Evolutionary conservation across 2,888 invertebrate species (phyloP).

Genomic region (Pherbina coryleti): DNA sequence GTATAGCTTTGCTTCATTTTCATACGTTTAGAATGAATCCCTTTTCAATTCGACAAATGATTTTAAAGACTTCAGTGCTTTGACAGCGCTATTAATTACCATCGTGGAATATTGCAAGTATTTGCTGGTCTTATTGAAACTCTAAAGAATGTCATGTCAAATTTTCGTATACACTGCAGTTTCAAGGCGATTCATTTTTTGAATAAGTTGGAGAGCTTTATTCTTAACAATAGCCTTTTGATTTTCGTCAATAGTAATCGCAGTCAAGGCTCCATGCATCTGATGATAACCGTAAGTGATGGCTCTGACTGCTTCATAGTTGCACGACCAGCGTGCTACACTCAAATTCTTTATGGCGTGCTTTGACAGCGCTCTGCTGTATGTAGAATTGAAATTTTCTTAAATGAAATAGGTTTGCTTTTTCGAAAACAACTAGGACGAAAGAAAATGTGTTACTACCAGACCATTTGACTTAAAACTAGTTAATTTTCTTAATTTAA

Average conservation of each 20-base stretch:
- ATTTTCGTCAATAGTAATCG: not conserved
- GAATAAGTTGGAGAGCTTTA: not conserved
- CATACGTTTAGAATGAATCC: too few species aligned
- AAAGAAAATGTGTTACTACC: too few species aligned
- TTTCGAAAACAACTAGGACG: too few species aligned
- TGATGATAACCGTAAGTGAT: not conserved
- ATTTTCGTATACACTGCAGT: constrained; percentile 1
- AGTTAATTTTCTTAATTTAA: too few species aligned
- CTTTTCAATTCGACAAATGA: not conserved
- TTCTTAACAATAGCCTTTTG: not conserved
- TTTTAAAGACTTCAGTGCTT: not conserved
- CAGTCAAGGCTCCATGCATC: not conserved
- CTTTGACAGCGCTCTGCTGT: not conserved
- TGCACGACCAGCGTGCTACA: not conserved
- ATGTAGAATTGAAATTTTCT: too few species aligned
- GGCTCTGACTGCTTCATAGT: constrained; percentile 4
- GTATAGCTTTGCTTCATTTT: not conserved
- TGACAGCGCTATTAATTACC: not conserved
- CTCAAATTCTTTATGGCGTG: constrained; percentile 7
- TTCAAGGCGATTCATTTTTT: too few species aligned
- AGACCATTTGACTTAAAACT: too few species aligned
- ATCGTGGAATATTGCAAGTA: not conserved
- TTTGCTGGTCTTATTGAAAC: not conserved
- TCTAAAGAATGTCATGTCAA: not conserved
- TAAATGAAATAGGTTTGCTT: too few species aligned